Evolutionary conservation across 2,797 vertebrate species (phyloP).

Genomic region (Pempheris klunzingeri): DNA sequence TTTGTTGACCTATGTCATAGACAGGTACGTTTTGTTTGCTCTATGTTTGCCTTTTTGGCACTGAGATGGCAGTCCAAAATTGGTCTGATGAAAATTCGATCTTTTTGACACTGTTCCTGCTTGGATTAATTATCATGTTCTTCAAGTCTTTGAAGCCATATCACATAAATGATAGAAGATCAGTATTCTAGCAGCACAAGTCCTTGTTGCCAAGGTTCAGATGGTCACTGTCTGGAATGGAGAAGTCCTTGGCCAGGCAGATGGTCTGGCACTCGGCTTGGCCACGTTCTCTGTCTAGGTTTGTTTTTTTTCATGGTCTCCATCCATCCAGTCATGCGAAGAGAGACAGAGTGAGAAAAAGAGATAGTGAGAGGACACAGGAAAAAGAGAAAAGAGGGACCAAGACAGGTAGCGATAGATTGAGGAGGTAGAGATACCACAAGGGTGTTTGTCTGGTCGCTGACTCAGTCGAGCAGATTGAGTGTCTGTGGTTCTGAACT

Average conservation of each 20-base stretch:
- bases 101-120: background rate
- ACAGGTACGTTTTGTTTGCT: background rate
- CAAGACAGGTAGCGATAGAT: conserved; percentile 14
- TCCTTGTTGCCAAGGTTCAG: conserved; percentile 50
- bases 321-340: conserved; percentile 29
- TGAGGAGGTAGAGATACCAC: conserved; percentile 8
- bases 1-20: background rate
- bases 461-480: conserved; percentile 48
- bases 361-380: conserved; percentile 24
- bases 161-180: conserved; percentile 14
- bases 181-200: conserved; percentile 20
- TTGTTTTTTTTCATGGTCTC: conserved; percentile 47
- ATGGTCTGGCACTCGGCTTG: conserved; percentile 66
- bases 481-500: conserved; percentile 42
- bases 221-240: conserved; percentile 55
- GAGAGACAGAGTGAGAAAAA: conserved; percentile 30
- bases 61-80: background rate
- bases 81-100: background rate
- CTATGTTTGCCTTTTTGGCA: background rate
- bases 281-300: conserved; percentile 42
- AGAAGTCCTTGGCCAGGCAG: conserved; percentile 67
- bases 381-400: conserved; percentile 13
- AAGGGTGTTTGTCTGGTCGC: conserved; percentile 43
- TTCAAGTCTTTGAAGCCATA: background rate
- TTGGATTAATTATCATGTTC: conserved; percentile 31